Conservation (phyloP, 1,140 invertebrate species). For the Drosophila funebris region DNA sequence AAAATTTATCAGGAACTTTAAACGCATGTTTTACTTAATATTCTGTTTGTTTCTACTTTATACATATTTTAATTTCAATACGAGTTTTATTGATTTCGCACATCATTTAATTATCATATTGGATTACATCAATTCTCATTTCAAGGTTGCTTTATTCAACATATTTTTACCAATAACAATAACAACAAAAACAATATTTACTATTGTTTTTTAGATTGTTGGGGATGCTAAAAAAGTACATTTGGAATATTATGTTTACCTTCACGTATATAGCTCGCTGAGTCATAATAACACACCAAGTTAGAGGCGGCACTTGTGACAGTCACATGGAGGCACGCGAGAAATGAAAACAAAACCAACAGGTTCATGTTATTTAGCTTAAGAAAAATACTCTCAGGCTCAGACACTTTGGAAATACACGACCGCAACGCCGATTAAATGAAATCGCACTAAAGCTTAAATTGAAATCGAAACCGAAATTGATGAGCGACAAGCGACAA, state of each 20-base stretch:
- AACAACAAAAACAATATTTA: neutral
- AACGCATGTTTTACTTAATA: no score
- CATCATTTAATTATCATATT: neutral
- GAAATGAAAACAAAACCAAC: slow-evolving; percentile 52
- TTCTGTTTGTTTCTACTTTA: neutral
- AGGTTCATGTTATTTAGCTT: slow-evolving; percentile 56
- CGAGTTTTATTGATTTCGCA: neutral
- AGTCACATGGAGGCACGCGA: slow-evolving; percentile 49
- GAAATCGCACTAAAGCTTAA: slow-evolving; percentile 73
- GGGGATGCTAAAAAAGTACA: neutral
- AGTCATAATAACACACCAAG: slow-evolving; percentile 90
- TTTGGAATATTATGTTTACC: slow-evolving; percentile 83
- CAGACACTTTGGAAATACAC: slow-evolving; percentile 31
- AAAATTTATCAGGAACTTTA: no score
- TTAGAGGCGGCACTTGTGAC: slow-evolving; percentile 80
- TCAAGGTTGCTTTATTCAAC: neutral
- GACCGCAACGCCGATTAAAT: slow-evolving; percentile 62
- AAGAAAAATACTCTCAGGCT: neutral
- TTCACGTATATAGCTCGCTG: slow-evolving; percentile 87
- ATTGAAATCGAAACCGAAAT: slow-evolving; percentile 45
- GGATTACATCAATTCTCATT: neutral
- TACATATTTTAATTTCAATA: neutral
- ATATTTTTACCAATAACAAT: neutral
- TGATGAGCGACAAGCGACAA: slow-evolving; percentile 9
- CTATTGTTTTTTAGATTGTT: neutral